A percentile compares a stretch with the other conserved stretches of the same genome.
These are phyloP conservation scores for Cantharis rufa DNA, from an alignment of 2,888 invertebrate species.

Conservation along the genomic window DNA sequence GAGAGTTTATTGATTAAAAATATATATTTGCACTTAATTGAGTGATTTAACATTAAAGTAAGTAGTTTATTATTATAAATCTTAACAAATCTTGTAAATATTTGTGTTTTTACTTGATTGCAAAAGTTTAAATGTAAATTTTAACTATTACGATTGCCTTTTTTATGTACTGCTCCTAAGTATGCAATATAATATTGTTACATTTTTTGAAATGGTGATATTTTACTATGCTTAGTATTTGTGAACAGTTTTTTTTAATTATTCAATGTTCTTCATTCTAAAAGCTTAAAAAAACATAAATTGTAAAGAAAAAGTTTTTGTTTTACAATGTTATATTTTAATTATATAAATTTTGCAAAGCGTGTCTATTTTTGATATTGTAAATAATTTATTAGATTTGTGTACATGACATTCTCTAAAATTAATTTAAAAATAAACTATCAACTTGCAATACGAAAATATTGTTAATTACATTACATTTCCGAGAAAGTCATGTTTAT, in stretches of 20 bases:
- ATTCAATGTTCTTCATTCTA: neutral
- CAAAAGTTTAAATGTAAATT: constrained; percentile 13
- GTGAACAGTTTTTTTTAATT: neutral
- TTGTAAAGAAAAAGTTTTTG: constrained; percentile 2
- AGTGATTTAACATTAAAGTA: constrained; percentile 21
- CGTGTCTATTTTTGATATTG: constrained; percentile 7
- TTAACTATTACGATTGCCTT: constrained; percentile 17
- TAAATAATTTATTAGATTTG: constrained; percentile 9
- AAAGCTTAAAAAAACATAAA: neutral
- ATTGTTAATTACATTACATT: neutral
- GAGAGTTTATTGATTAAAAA: constrained; percentile 17
- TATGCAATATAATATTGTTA: neutral
- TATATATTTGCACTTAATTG: constrained; percentile 25
- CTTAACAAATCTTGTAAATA: constrained; percentile 25
- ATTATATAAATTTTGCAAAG: constrained; percentile 3
- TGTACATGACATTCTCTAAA: neutral
- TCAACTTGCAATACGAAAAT: neutral
- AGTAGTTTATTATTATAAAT: constrained; percentile 9
- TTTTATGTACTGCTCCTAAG: constrained; percentile 3
- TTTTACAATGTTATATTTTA: neutral
- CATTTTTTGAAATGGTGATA: constrained; percentile 13
- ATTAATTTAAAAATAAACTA: neutral
- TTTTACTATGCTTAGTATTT: constrained; percentile 9
- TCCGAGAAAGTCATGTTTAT: constrained; percentile 3
- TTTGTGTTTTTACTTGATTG: constrained; percentile 18